Base-by-base conservation (phyloP, 1,140 invertebrate genomes). In the Drosophila tropicalis region DNA sequence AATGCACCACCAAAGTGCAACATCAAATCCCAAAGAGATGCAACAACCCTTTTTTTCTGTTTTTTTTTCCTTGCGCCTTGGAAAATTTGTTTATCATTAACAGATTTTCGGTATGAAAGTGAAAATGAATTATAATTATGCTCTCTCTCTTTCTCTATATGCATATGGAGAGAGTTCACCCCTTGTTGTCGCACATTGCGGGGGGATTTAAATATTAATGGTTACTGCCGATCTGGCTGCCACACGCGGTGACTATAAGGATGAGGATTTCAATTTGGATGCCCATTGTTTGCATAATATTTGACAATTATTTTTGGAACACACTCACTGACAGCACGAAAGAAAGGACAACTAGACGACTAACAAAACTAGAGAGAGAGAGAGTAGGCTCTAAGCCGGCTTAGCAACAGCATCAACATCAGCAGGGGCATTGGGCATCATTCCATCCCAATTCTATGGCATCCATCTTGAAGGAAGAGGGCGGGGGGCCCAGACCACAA, bases 81-180 rank as follows among this genome's bases (percentile, higher is more conserved):
- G 79, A 89, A 87, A 87, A 89, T 87, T 87, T 87, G 83, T 87
- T 87, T 87, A 87, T 87, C 83, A 87, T 87, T 87, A 87, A 80
- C 83, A 76, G 83, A 87, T 79, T 82, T 29, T 72, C 34, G 66
- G 65, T 69, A 72, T 76, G 67, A 67, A 67, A 19, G 40, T 72
- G 83, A 86, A 87, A 86, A 87, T 86, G 83, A 83, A 87, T 87
- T 87, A 87, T 87, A 87, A 87, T 87, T 87, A 86, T 74, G 72
- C 73, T 22, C 62, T 22, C 62, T 19, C n/a, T n/a, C n/a, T n/a
- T n/a, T n/a, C n/a, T n/a, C n/a, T n/a, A n/a, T n/a, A n/a, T n/a
- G n/a, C 40, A 67, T 25, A 58, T 54, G 56, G 64, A 4, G 22
- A 25, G 29, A 5, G 6, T 29, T 55, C 47, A 57, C 51, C 36